Evolutionary conservation across 2,888 invertebrate species (phyloP), one percentile per base, ranked within the genome.

Genomic region (Slavum lentiscoides): DNA sequence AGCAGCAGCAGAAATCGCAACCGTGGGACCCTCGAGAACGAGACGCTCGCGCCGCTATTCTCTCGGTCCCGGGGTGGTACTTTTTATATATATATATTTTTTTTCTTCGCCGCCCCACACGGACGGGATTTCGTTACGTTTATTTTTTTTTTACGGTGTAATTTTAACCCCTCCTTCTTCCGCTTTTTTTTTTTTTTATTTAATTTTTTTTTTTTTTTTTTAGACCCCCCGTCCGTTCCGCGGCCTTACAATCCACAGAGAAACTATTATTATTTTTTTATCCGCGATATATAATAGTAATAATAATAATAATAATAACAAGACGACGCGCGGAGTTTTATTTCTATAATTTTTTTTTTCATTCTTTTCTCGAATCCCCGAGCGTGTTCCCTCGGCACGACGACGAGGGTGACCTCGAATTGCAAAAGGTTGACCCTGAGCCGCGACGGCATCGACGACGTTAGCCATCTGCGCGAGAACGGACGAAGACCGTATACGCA

Each of bases 401-500:
- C 43, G 43, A 43, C 68, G 43, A 77, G 85, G 86, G 84, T 84
- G 85, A 84, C 84, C 85, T 83, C 82, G 83, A 82, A 77, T 83
- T 83, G 83, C 83, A 82, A 83, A 83, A 83, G 83, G 83, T 82
- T 83, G 83, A 83, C 83, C 83, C 83, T 82, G 83, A 82, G 84
- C 84, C 73, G 73, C 81, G 82, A 74, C 83, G 61, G 53, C 74
- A 55, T 74, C 81, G 82, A 53, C 59, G 30, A 53, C 30, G 83
- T 83, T 84, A 62, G 66, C 67, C 77, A 82, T 81, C 84, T 84
- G 84, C 43, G 43, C 43, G 43, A 43, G 43, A 1, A 74, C 77
- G 80, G 13, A 9, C 62, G 62, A 9, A 30, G 62, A 15, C 2
- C 21, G 21, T 6, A 30, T 30, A 30, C 30, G 4, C 30, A n/a